These are phyloP conservation scores for Brachyhypopomus occidentalis DNA, from an alignment of 2,113 vertebrate genomes.

Conservation along the genomic window DNA sequence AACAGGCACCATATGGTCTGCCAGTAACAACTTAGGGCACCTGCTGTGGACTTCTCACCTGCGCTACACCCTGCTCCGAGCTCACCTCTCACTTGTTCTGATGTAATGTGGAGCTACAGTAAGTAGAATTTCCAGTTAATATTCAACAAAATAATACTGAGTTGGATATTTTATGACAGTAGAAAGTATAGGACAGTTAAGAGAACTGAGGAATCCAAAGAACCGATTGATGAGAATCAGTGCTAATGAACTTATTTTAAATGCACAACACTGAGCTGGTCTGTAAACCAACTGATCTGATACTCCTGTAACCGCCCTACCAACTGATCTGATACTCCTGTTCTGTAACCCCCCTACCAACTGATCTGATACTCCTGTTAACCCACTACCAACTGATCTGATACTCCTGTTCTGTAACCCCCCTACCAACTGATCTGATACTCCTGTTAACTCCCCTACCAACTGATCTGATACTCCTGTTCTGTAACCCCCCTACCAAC, in stretches of 20 bases:
- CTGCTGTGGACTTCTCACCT: conserved; percentile 59
- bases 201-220: neutral
- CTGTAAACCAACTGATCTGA: neutral
- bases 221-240: neutral
- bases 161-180: neutral
- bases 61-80: conserved; percentile 42
- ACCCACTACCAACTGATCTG: no score
- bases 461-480: no score
- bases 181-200: neutral
- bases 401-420: no score
- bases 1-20: conserved; percentile 56
- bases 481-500: no score
- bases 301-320: neutral
- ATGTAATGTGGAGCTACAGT: conserved; percentile 62
- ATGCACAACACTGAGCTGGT: neutral
- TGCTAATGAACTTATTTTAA: neutral
- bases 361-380: no score
- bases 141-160: conserved; percentile 10
- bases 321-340: neutral
- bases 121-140: conserved; percentile 54
- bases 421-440: no score
- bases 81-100: conserved; percentile 58
- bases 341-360: neutral
- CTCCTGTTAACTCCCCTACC: no score
- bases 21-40: conserved; percentile 47